phyloP scores from a whole-genome alignment of 1,140 invertebrate genomes.

The Stegodyphus dumicola region DNA sequence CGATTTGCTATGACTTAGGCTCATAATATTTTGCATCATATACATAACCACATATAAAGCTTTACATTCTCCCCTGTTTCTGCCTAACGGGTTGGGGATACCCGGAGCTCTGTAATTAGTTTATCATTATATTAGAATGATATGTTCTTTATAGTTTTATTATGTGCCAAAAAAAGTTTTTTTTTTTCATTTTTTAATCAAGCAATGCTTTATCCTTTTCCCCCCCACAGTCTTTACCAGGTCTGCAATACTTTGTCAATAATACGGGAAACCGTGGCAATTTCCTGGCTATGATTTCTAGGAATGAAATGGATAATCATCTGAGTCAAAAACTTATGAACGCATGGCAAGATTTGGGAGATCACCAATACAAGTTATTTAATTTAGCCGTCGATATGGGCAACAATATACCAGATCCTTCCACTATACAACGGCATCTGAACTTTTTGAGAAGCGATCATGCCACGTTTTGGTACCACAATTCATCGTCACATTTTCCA shows the following conservation, averaged over 20 bases:
- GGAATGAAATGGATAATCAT: constrained; percentile 64
- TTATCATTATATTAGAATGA: too few species aligned
- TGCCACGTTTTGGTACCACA: constrained; percentile 66
- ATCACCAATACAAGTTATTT: constrained; percentile 63
- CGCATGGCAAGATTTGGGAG: constrained; percentile 62
- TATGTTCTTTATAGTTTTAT: neutral
- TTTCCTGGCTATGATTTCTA: constrained; percentile 68
- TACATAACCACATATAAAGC: too few species aligned
- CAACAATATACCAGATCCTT: constrained; percentile 44
- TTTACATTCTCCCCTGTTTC: too few species aligned
- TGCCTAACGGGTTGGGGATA: too few species aligned
- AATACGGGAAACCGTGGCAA: constrained; percentile 67
- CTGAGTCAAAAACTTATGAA: constrained; percentile 64
- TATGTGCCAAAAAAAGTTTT: neutral
- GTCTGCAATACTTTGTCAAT: constrained; percentile 63
- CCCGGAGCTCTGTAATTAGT: too few species aligned
- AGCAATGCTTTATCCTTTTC: neutral
- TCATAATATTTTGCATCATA: too few species aligned
- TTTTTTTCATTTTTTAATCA: neutral
- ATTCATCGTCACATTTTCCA: constrained; percentile 46
- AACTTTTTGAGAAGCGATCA: constrained; percentile 67
- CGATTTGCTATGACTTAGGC: too few species aligned
- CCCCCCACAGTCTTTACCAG: constrained; percentile 61
- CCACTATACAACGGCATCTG: constrained; percentile 62
- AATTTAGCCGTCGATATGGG: constrained; percentile 62